Conservation (phyloP, 2,113 vertebrate species). For the Bubalus kerabau region DNA sequence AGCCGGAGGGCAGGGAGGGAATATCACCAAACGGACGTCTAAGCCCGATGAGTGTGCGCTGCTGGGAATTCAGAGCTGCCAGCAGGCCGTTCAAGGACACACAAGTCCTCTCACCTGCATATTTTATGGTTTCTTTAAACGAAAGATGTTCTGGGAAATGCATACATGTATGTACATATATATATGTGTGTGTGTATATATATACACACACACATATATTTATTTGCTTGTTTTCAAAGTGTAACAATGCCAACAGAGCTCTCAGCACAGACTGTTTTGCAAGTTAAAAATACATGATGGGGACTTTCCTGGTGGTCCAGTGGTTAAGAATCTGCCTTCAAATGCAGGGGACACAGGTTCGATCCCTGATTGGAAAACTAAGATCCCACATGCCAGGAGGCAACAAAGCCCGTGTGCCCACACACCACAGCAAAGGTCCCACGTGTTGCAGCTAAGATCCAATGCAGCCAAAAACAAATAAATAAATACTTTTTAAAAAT, state of each 20-base stretch:
- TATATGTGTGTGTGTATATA: too few species aligned
- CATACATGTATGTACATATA: too few species aligned
- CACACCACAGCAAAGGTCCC: rapidly evolving
- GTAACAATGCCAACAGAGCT: background rate
- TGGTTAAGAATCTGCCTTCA: background rate
- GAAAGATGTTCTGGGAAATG: background rate
- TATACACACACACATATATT: too few species aligned
- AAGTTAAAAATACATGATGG: background rate
- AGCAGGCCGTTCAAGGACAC: rapidly evolving
- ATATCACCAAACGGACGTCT: rapidly evolving
- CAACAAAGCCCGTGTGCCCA: background rate
- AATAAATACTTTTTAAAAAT: background rate
- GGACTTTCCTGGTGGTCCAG: background rate
- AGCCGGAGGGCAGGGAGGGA: rapidly evolving
- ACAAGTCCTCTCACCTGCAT: background rate
- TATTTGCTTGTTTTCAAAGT: background rate
- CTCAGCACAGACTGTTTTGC: background rate
- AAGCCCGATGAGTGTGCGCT: rapidly evolving
- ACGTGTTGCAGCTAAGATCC: background rate
- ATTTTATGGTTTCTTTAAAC: background rate
- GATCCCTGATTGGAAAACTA: background rate
- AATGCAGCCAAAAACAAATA: background rate
- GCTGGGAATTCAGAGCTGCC: background rate
- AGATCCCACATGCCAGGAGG: background rate
- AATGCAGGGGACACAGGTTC: background rate